Conservation (phyloP, 2,888 invertebrate species). For the Ophion slaviceki region DNA sequence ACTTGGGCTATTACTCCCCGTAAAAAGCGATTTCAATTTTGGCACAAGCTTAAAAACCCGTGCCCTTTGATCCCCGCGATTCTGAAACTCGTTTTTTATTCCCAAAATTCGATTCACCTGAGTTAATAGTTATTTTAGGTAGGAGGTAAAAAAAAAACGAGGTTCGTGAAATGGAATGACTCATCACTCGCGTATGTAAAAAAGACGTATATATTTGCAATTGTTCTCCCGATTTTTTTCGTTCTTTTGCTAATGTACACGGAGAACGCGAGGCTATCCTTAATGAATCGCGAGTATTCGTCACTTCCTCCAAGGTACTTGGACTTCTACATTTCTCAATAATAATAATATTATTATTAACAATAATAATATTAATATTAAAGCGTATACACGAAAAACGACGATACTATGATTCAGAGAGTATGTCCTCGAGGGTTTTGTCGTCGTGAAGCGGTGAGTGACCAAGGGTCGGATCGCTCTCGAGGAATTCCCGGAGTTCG, state of each 20-base stretch:
- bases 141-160: not conserved
- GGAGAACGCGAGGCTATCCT: slow-evolving; percentile 23
- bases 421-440: slow-evolving; percentile 82
- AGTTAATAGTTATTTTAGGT: too few species aligned
- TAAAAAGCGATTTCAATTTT: too few species aligned
- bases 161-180: not conserved
- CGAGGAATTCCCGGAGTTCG: slow-evolving; percentile 89
- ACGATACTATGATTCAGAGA: slow-evolving; percentile 80
- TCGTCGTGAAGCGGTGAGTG: slow-evolving; percentile 84
- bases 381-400: not conserved
- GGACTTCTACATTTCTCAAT: slow-evolving; percentile 45
- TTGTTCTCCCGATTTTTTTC: slow-evolving; percentile 22
- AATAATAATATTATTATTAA: slow-evolving; percentile 38
- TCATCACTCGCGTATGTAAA: slow-evolving; percentile 23
- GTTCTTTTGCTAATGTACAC: slow-evolving; percentile 30
- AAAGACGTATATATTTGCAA: slow-evolving; percentile 32
- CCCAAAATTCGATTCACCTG: too few species aligned
- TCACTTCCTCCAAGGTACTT: slow-evolving; percentile 54
- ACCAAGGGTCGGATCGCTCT: slow-evolving; percentile 87
- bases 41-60: too few species aligned
- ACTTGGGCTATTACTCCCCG: too few species aligned
- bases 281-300: slow-evolving; percentile 17
- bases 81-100: too few species aligned
- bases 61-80: too few species aligned
- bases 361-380: slow-evolving; percentile 27